These are phyloP conservation scores for Sminthurinus signatus DNA, from an alignment of 1,140 invertebrate species.

Conservation along the genomic window DNA sequence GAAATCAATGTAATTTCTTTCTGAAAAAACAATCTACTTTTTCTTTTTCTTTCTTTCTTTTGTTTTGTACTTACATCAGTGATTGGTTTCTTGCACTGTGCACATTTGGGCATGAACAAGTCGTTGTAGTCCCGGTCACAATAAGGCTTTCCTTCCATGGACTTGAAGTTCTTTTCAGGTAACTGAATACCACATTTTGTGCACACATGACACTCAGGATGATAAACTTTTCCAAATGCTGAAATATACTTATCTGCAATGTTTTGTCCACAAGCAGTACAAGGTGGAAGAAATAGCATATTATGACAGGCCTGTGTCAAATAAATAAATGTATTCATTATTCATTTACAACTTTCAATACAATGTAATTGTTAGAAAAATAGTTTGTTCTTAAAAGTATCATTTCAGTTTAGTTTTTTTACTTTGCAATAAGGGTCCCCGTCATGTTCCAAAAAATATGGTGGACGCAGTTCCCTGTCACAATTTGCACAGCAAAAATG, in stretches of 20 bases:
- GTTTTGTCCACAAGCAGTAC: slow-evolving; percentile 29
- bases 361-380: too few relatives aligned
- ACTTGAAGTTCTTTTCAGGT: slow-evolving; percentile 63
- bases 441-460: slow-evolving; percentile 91
- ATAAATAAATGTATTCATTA: too few relatives aligned
- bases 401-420: too few relatives aligned
- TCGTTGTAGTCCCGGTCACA: slow-evolving; percentile 49
- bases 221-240: not conserved
- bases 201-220: slow-evolving; percentile 77
- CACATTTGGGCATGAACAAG: slow-evolving; percentile 36
- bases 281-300: slow-evolving; percentile 36
- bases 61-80: slow-evolving; percentile 53
- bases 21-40: too few relatives aligned
- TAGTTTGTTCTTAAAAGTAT: too few relatives aligned
- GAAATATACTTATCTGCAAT: slow-evolving; percentile 21
- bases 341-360: too few relatives aligned
- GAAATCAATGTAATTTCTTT: too few relatives aligned
- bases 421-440: slow-evolving; percentile 87
- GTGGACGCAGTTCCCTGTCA: slow-evolving; percentile 90
- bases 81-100: slow-evolving; percentile 30
- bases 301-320: slow-evolving; percentile 23
- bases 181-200: slow-evolving; percentile 64
- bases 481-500: slow-evolving; percentile 85
- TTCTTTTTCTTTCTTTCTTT: too few relatives aligned
- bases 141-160: slow-evolving; percentile 61